phyloP scores from a whole-genome alignment of 2,797 vertebrate genomes.

The Eulemur mongoz region DNA sequence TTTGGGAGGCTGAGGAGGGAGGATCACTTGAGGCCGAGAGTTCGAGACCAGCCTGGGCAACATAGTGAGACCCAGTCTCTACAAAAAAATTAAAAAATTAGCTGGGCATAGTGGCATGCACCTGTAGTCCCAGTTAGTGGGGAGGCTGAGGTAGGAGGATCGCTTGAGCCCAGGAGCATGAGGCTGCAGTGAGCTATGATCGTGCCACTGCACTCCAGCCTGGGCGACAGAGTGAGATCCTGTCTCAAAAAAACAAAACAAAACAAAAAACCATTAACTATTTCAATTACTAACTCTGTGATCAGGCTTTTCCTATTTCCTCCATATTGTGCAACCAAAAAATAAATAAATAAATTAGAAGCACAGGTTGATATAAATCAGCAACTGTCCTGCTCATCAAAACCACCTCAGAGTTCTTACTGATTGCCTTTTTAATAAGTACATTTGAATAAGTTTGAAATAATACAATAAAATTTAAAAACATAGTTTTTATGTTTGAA shows the following conservation, averaged over 20 bases:
- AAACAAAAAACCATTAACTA: background rate
- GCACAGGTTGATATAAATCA: background rate
- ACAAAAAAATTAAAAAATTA: background rate
- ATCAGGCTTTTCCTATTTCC: background rate
- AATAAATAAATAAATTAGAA: background rate
- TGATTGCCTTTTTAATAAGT: background rate
- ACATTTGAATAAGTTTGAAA: background rate
- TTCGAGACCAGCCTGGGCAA: background rate
- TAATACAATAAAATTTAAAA: background rate
- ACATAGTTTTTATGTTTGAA: background rate
- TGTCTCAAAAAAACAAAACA: background rate
- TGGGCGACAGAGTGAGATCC: background rate
- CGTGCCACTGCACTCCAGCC: background rate
- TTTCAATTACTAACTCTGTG: conserved; percentile 1
- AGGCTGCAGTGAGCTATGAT: background rate
- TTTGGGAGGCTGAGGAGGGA: background rate
- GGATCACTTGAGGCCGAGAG: background rate
- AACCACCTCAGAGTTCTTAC: background rate
- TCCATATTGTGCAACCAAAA: background rate
- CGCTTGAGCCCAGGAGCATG: background rate
- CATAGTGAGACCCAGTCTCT: background rate
- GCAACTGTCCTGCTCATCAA: background rate
- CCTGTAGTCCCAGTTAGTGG: too few species aligned
- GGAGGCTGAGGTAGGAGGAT: background rate
- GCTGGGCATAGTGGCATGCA: too few species aligned